phyloP scores from a whole-genome alignment of 2,888 invertebrate species.

The Sphaerolaimus hirsutus region DNA sequence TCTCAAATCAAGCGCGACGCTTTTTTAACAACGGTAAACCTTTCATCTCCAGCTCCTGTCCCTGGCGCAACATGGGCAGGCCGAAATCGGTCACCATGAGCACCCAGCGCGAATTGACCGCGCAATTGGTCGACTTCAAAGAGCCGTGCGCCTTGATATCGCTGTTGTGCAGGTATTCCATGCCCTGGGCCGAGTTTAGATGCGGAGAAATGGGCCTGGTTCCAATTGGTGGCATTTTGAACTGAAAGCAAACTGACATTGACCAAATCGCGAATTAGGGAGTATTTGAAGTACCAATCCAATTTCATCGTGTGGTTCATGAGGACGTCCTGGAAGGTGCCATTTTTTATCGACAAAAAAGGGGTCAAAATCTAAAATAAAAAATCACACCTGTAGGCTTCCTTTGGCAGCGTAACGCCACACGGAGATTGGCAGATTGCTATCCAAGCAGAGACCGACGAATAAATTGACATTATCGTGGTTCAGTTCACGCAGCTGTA shows the following conservation, averaged over 20 bases:
- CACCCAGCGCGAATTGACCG: slow-evolving; percentile 8
- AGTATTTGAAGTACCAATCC: slow-evolving; percentile 7
- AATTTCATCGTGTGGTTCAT: background rate
- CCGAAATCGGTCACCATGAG: slow-evolving; percentile 5
- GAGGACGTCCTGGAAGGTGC: background rate
- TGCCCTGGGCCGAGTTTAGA: slow-evolving; percentile 1
- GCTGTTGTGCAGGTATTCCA: slow-evolving; percentile 4
- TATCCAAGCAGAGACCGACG: slow-evolving; percentile 4
- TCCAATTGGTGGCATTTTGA: too few relatives aligned
- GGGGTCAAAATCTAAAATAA: background rate
- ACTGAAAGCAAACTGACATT: background rate
- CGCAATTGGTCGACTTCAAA: slow-evolving; percentile 7
- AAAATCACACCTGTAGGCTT: slow-evolving; percentile 2
- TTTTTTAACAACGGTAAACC: too few relatives aligned
- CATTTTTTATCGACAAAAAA: background rate
- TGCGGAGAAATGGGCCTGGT: too few relatives aligned
- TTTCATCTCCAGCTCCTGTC: background rate
- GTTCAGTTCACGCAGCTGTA: slow-evolving; percentile 4
- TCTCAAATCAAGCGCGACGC: too few relatives aligned
- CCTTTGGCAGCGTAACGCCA: slow-evolving; percentile 5
- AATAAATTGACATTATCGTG: slow-evolving; percentile 5
- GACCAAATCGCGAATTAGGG: slow-evolving; percentile 3
- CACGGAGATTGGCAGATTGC: background rate
- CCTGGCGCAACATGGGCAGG: slow-evolving; percentile 1
- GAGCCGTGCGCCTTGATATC: slow-evolving; percentile 5